phyloP scores from a whole-genome alignment of 2,888 invertebrate genomes.

The Leptarthrus brevirostris region DNA sequence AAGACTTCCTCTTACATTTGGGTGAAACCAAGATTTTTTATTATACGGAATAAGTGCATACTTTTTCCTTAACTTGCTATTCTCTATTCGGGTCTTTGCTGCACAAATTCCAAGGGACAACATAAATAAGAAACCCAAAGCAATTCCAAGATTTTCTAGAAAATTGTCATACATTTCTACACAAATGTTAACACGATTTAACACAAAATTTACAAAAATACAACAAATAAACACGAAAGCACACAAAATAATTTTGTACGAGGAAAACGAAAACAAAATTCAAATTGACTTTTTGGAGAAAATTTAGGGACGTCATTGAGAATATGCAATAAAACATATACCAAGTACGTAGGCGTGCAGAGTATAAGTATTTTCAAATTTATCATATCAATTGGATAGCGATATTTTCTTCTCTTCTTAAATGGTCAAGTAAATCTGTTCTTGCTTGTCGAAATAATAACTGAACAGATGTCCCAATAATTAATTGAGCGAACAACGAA shows the following conservation, averaged over 20 bases:
- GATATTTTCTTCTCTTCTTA: too few species aligned
- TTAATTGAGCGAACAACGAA: too few species aligned
- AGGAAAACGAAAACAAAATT: constrained; percentile 1
- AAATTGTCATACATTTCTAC: constrained; percentile 25
- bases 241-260: neutral
- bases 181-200: neutral
- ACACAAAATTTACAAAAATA: neutral
- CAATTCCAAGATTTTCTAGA: neutral
- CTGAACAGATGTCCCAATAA: too few species aligned
- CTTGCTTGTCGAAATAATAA: too few species aligned
- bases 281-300: too few species aligned
- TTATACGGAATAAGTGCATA: neutral
- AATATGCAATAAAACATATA: too few species aligned
- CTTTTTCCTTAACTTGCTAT: neutral
- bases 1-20: neutral
- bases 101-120: constrained; percentile 8
- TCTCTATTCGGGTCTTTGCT: neutral
- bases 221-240: neutral
- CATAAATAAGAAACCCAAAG: neutral
- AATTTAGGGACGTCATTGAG: too few species aligned
- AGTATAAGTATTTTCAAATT: too few species aligned
- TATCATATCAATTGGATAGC: too few species aligned
- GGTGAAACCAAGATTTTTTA: neutral
- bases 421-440: too few species aligned
- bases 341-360: too few species aligned